These are phyloP conservation scores for Delichon dasypus DNA, from an alignment of 2,797 vertebrate genomes.

Conservation along the genomic window DNA sequence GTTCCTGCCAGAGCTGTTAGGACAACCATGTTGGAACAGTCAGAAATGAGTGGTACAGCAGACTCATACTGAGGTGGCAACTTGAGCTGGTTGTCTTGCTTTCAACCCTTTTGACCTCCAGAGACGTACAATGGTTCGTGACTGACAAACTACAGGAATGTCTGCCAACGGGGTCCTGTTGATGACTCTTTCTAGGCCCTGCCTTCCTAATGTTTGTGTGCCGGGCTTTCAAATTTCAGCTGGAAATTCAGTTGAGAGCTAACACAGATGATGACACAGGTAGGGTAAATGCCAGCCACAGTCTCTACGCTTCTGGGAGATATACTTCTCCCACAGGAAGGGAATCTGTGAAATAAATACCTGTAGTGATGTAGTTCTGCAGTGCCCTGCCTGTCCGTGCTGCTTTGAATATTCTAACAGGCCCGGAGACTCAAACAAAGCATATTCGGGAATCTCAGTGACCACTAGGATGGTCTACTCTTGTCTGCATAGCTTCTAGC, in stretches of 20 bases:
- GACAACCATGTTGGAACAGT: not conserved
- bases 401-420: not conserved
- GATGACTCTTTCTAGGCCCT: not conserved
- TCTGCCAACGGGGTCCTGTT: not conserved
- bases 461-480: not conserved
- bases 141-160: not conserved
- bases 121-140: not conserved
- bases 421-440: fast-evolving
- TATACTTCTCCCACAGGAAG: not conserved
- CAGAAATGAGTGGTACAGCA: not conserved
- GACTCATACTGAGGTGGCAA: not conserved
- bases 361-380: not conserved
- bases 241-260: not conserved
- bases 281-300: not conserved
- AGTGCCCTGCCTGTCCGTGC: not conserved
- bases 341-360: not conserved
- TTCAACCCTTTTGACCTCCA: not conserved
- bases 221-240: not conserved
- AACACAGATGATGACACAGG: not conserved
- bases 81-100: not conserved
- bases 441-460: not conserved
- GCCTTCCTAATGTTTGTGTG: not conserved
- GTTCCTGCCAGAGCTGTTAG: not conserved
- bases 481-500: not conserved
- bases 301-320: not conserved